phyloP scores from a whole-genome alignment of 2,113 vertebrate genomes.

The Agelaius phoeniceus region DNA sequence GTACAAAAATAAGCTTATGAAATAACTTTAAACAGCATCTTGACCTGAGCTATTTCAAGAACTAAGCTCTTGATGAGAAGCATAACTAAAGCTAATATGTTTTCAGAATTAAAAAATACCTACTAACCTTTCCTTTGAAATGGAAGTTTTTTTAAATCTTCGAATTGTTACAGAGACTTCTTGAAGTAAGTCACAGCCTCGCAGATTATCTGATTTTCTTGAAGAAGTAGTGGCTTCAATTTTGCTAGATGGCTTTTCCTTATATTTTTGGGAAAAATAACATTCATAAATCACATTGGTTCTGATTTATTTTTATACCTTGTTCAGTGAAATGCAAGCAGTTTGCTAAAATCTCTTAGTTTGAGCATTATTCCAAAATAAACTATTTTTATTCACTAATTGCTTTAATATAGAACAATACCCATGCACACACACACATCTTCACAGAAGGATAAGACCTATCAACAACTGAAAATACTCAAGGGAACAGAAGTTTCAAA shows the following conservation, averaged over 20 bases:
- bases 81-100: neutral
- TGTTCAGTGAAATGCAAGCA: neutral
- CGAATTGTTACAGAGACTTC: conserved; percentile 97
- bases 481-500: neutral
- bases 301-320: neutral
- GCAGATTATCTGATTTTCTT: conserved; percentile 92
- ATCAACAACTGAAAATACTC: neutral
- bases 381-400: neutral
- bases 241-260: conserved; percentile 94
- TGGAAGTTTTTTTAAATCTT: conserved; percentile 96
- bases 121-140: conserved; percentile 93
- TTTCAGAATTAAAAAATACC: neutral
- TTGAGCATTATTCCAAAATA: neutral
- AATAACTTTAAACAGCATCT: neutral
- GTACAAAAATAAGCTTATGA: neutral
- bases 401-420: neutral
- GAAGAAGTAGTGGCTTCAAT: conserved; percentile 80
- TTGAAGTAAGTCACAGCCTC: conserved; percentile 94
- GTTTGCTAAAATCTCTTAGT: neutral
- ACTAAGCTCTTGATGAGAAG: neutral
- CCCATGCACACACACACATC: neutral
- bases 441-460: neutral
- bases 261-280: neutral
- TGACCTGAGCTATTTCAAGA: neutral
- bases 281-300: neutral